These are phyloP conservation scores for Arrhamphus sclerolepis DNA, from an alignment of 2,797 vertebrate species.

Conservation along the genomic window DNA sequence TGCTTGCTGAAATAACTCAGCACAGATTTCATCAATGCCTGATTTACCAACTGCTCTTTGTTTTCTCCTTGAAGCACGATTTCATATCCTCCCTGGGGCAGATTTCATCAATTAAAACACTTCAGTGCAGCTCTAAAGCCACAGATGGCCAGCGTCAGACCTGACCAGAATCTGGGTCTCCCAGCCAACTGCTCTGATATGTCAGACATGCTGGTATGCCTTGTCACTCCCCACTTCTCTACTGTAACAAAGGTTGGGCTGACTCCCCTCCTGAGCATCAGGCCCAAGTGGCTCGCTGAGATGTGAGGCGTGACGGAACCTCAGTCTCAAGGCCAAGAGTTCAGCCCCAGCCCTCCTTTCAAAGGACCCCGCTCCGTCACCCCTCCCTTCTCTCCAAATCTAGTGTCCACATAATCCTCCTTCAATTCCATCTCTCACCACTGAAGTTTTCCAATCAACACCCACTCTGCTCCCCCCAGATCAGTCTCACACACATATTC, in stretches of 20 bases:
- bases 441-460: conserved; percentile 59
- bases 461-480: conserved; percentile 45
- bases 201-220: conserved; percentile 77
- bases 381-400: conserved; percentile 48
- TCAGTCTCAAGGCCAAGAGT: conserved; percentile 73
- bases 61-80: conserved; percentile 58
- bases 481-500: conserved; percentile 35
- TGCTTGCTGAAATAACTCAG: conserved; percentile 57
- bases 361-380: conserved; percentile 28
- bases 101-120: conserved; percentile 66
- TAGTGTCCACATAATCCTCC: conserved; percentile 75
- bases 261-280: conserved; percentile 63
- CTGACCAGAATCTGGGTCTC: conserved; percentile 63
- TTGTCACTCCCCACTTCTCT: conserved; percentile 75
- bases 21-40: conserved; percentile 55
- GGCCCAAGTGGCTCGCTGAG: conserved; percentile 65
- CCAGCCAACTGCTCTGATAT: conserved; percentile 75
- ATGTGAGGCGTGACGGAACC: conserved; percentile 75
- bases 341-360: conserved; percentile 59
- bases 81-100: conserved; percentile 44
- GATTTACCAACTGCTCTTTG: conserved; percentile 53
- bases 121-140: conserved; percentile 50
- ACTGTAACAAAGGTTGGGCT: conserved; percentile 69
- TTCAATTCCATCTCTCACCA: conserved; percentile 73
- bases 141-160: conserved; percentile 70